Evolutionary conservation across 1,140 invertebrate species (phyloP), one percentile per base, ranked within the genome.

Genomic region (Diabrotica virgifera): DNA sequence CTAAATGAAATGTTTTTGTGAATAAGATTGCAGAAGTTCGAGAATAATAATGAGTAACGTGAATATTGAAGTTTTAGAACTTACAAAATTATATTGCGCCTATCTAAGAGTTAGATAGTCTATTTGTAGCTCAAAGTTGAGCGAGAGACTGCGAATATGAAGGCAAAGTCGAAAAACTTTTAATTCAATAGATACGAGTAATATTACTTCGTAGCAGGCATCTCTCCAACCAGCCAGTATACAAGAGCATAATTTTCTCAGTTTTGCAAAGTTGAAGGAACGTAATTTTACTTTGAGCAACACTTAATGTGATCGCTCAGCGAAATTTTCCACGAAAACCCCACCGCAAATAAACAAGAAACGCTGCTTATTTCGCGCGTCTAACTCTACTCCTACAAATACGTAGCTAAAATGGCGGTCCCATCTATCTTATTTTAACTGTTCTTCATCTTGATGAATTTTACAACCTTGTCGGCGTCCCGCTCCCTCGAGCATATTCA

Each of bases 351-450:
- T 66, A 64, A 67, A 64, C 64, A 37, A 58, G 46, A 59, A 14
- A 56, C 37, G 56, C 24, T 35, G 50, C 63, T 51, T 67, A 67
- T 58, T 72, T 40, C 36, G 24, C 36, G 8, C 52, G 71, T n/a
- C n/a, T 63, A 52, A 68, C 66, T 69, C 40, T 66, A 66, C 58
- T 72, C 24, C 68, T 69, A 74, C 70, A 75, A 74, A 72, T 75
- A 71, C 66, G 63, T 65, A 67, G 66, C 69, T 70, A 73, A 73
- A 74, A 76, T 76, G 74, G 74, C 73, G 73, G 68, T 67, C 74
- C 70, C 74, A 76, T 76, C 73, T 74, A 74, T 76, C 74, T 76
- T 76, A 76, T 76, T 76, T 75, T 74, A 71, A 71, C 73, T 66
- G 70, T 76, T 76, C 72, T 73, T 73, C 73, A 70, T 70, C 69